Conservation (phyloP, 2,113 vertebrate genomes). For the Epinephelus cyanopodus region DNA sequence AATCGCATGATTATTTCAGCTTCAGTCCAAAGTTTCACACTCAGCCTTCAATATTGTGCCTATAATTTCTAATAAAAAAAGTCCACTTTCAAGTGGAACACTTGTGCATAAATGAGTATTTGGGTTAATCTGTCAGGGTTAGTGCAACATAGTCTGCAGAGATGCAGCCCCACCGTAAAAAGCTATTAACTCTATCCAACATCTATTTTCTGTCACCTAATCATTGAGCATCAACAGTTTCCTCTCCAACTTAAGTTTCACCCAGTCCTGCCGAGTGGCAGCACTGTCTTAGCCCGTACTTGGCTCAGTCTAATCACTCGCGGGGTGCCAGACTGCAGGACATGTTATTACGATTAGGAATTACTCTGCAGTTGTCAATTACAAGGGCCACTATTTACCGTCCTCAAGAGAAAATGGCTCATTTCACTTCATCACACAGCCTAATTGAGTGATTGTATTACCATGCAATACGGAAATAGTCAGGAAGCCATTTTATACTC, state of each 20-base stretch:
- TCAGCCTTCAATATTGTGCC: not conserved
- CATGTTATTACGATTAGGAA: constrained; percentile 73
- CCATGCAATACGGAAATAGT: constrained; percentile 67
- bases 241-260: not conserved
- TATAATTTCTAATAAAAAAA: not conserved
- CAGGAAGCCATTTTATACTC: constrained; percentile 66
- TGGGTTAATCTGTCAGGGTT: constrained; percentile 35
- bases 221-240: constrained; percentile 18
- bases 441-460: constrained; percentile 81
- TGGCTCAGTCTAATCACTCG: constrained; percentile 47
- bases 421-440: constrained; percentile 81
- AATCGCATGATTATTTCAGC: not conserved
- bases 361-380: constrained; percentile 76
- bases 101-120: constrained; percentile 3
- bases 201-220: constrained; percentile 42
- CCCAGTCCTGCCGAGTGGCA: constrained; percentile 6
- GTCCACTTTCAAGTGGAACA: not conserved
- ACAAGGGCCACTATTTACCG: constrained; percentile 70
- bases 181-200: constrained; percentile 24
- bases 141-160: constrained; percentile 15
- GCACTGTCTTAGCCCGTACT: constrained; percentile 21
- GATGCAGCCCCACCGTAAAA: constrained; percentile 43
- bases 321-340: constrained; percentile 39
- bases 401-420: constrained; percentile 79
- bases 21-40: not conserved